Evolutionary conservation across 2,113 vertebrate genomes (phyloP).

Genomic region (Larimichthys polyactis): DNA sequence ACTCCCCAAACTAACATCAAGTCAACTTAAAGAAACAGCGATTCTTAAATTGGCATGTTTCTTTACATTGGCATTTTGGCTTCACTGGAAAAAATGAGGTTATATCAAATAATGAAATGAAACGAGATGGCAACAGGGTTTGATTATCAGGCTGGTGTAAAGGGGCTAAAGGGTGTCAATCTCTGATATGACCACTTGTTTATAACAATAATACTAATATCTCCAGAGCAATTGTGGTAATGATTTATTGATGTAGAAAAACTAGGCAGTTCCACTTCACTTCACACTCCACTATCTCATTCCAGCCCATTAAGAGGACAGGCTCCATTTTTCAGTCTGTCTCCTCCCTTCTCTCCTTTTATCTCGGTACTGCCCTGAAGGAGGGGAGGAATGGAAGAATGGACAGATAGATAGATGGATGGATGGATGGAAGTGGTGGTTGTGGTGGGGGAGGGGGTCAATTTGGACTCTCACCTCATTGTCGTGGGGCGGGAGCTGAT

Average conservation of each 20-base stretch:
- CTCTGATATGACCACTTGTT: background rate
- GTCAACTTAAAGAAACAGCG: background rate
- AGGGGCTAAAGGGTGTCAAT: background rate
- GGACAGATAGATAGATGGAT: constrained; percentile 1
- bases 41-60: background rate
- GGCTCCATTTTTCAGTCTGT: constrained; percentile 36
- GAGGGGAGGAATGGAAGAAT: constrained; percentile 1
- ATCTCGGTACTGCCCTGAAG: constrained; percentile 58
- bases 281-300: constrained; percentile 31
- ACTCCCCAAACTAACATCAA: too few relatives aligned
- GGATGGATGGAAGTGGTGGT: constrained; percentile 9
- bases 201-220: background rate
- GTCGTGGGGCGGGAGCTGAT: constrained; percentile 98
- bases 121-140: background rate
- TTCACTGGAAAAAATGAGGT: background rate
- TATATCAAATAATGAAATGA: background rate
- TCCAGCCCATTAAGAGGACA: constrained; percentile 19
- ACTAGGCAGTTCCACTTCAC: constrained; percentile 10
- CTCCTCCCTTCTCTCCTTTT: constrained; percentile 38
- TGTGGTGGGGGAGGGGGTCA: background rate
- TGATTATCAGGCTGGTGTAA: background rate
- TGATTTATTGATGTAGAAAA: constrained; percentile 26
- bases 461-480: constrained; percentile 91
- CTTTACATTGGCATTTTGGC: too few relatives aligned
- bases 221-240: constrained; percentile 1